Percentiles rank a stretch among this genome's conserved stretches.
phyloP scores from a whole-genome alignment of 2,888 invertebrate species.

The Achlya flavicornis region DNA sequence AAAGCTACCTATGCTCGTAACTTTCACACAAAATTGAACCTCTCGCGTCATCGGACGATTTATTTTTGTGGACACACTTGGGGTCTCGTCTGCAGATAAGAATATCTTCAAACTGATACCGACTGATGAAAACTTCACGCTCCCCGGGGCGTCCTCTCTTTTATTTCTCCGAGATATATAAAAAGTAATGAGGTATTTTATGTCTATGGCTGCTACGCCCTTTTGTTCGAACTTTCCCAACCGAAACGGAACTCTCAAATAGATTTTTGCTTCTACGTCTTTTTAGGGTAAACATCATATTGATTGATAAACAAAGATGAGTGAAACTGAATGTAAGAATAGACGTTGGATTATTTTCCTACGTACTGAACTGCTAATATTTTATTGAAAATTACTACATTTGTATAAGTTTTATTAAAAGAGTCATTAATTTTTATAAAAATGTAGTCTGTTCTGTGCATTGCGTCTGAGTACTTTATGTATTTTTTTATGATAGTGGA shows the following conservation, averaged over 20 bases:
- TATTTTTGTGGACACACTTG: conserved; percentile 66
- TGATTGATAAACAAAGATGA: conserved; percentile 16
- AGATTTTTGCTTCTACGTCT: conserved; percentile 8
- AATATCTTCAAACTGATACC: conserved; percentile 53
- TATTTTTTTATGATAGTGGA: no score
- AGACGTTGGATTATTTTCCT: not conserved
- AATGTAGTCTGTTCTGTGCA: no score
- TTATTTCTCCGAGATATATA: conserved; percentile 67
- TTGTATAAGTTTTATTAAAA: no score
- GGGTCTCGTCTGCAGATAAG: conserved; percentile 60
- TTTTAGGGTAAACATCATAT: conserved; percentile 14
- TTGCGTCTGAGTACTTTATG: no score
- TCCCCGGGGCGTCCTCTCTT: conserved; percentile 58
- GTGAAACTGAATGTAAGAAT: not conserved
- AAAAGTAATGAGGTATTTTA: conserved; percentile 76
- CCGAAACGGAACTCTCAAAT: conserved; percentile 31
- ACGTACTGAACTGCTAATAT: not conserved
- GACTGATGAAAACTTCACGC: conserved; percentile 59
- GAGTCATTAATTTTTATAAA: no score
- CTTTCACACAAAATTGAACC: conserved; percentile 74
- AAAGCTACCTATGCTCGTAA: conserved; percentile 51
- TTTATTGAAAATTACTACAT: not conserved
- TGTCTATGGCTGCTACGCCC: conserved; percentile 56
- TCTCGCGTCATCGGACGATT: conserved; percentile 62
- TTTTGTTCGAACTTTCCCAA: conserved; percentile 56